Base-by-base conservation (phyloP, 2,113 vertebrate genomes). In the Pseudonaja textilis region DNA sequence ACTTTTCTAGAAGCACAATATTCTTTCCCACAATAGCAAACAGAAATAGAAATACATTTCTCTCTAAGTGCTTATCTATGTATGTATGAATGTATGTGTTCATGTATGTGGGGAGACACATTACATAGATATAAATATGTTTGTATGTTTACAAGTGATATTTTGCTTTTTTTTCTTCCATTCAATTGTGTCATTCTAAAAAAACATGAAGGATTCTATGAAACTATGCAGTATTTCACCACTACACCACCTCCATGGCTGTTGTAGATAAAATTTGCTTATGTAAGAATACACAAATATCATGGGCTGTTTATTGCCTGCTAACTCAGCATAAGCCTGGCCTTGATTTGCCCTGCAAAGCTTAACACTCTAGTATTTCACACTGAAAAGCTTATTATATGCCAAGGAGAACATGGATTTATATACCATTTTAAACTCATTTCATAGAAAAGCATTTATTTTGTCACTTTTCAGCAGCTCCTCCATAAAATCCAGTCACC, bases 401-500 rank as follows among this genome's bases (percentile, higher is more conserved):
- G 50, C 59, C 61, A 14, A 1, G 8, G 88, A 86, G 61, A 56
- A 85, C 45, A 94, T 29, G 47, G 34, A 91, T 69, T 42, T 39
- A 7, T 16, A 0, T 59, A 87, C 88, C 18, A 93, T 93, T 59
- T 39, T 54, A 92, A 85, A 22, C 0, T 56, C 64, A 16, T 87
- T 52, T 90, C 86, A 39, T 26, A 88, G 85, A 22, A 22, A 47
- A 18, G 2, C 50, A 6, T 0, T 0, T 16, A 81, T 50, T 23
- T 14, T 8, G 91, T 85, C 86, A 88, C n/a, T 8, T 85, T 1
- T 47, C 92, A 89, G 22, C 4, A 26, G 56, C 56, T 52, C 89
- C 87, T 92, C 94, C 86, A 90, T 88, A 92, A 96, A 91, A 96
- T 93, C 47, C 89, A 94, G 95, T 52, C 95, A 96, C 81, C 57